phyloP scores from a whole-genome alignment of 1,140 invertebrate species.

The Heliothis subflexa region DNA sequence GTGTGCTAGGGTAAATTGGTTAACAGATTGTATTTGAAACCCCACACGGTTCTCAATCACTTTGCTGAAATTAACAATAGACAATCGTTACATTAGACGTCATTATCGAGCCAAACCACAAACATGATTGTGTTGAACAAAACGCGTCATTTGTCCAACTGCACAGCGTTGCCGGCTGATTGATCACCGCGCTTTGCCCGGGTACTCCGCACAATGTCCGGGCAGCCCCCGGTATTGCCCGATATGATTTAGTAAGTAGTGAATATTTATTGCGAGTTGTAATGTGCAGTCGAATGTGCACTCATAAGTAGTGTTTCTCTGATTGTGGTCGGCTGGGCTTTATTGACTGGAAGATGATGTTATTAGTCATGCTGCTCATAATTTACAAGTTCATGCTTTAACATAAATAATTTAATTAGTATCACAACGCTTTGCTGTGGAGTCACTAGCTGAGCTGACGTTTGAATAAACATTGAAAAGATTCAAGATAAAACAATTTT shows the following conservation, averaged over 20 bases:
- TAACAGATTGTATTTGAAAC: not conserved
- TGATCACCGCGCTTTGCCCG: constrained; percentile 16
- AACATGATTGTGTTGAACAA: constrained; percentile 21
- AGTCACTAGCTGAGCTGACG: too few species aligned
- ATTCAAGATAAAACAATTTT: too few species aligned
- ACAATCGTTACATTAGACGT: constrained; percentile 16
- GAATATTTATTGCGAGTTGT: constrained; percentile 10
- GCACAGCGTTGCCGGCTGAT: constrained; percentile 24
- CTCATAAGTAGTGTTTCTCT: not conserved
- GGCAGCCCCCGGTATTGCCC: not conserved
- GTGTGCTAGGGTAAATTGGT: not conserved
- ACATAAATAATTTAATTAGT: too few species aligned
- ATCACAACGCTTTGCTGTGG: too few species aligned
- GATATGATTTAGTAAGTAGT: not conserved
- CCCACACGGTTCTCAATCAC: constrained; percentile 2
- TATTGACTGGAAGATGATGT: constrained; percentile 7
- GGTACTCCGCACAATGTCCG: not conserved
- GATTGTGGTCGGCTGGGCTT: constrained; percentile 11
- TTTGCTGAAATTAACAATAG: not conserved
- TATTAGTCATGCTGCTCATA: not conserved
- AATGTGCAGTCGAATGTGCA: too few species aligned
- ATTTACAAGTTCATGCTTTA: not conserved
- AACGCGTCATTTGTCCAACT: constrained; percentile 9
- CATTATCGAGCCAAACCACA: constrained; percentile 11
- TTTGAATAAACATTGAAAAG: too few species aligned